phyloP scores from a whole-genome alignment of 2,888 invertebrate species.

The Gastrophysa polygoni region DNA sequence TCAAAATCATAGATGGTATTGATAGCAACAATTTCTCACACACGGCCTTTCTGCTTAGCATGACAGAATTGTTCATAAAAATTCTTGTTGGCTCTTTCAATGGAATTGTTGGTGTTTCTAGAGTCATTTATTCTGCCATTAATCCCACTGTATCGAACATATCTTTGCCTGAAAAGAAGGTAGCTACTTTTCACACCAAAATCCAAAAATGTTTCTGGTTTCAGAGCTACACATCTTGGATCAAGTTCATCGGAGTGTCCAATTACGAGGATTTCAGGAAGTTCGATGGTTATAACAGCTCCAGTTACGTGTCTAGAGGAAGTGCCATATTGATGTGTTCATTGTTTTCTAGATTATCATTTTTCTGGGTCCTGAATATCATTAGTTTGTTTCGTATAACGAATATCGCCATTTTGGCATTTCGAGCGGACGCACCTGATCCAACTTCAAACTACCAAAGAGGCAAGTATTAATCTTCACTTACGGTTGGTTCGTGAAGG shows the following conservation, averaged over 20 bases:
- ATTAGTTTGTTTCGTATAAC: constrained; percentile 41
- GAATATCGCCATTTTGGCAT: constrained; percentile 33
- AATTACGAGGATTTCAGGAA: constrained; percentile 39
- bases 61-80: no score
- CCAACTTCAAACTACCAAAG: constrained; percentile 7
- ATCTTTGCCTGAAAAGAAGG: no score
- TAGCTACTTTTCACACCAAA: no score
- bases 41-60: no score
- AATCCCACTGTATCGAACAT: no score
- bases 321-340: constrained; percentile 39
- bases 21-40: no score
- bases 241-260: constrained; percentile 44
- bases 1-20: no score
- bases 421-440: constrained; percentile 18
- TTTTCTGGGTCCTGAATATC: constrained; percentile 47
- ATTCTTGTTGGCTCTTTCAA: no score
- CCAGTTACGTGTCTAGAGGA: constrained; percentile 30
- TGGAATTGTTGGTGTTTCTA: no score
- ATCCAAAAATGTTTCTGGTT: no score
- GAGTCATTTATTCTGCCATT: no score
- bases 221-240: constrained; percentile 45
- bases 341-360: constrained; percentile 40
- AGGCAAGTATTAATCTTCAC: not conserved
- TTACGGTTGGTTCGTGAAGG: no score
- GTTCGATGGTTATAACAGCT: constrained; percentile 32